Conservation (phyloP, 37 sponge, comb jelly and placozoan genomes). For the Trichoplax adhaerens region DNA sequence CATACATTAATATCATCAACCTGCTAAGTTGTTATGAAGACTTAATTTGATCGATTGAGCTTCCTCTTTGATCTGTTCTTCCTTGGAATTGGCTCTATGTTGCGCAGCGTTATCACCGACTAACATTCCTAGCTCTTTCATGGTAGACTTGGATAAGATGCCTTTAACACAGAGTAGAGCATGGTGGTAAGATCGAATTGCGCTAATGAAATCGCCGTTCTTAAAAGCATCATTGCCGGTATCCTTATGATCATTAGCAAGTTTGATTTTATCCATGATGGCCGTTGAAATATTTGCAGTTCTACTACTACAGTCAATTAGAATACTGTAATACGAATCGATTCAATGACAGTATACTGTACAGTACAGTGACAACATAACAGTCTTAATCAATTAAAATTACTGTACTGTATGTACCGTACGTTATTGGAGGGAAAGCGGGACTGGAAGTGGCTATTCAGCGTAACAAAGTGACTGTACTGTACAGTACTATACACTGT, state of each 20-base stretch:
- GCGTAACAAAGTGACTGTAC: too few relatives aligned
- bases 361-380: too few relatives aligned
- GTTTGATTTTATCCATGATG: constrained; percentile 3
- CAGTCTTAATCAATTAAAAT: too few relatives aligned
- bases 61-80: constrained; percentile 16
- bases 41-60: constrained; percentile 16
- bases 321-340: too few relatives aligned
- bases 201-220: constrained; percentile 26
- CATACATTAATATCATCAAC: constrained; percentile 1
- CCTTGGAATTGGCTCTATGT: constrained; percentile 1
- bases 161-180: constrained; percentile 43
- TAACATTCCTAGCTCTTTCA: neutral
- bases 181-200: constrained; percentile 49
- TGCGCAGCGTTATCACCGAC: constrained; percentile 6
- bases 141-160: constrained; percentile 11
- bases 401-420: too few relatives aligned
- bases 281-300: too few relatives aligned
- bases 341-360: too few relatives aligned
- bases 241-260: constrained; percentile 13
- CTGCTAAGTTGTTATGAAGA: constrained; percentile 51
- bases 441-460: too few relatives aligned
- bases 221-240: constrained; percentile 45
- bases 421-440: too few relatives aligned
- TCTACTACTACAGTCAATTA: too few relatives aligned
- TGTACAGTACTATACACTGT: too few relatives aligned